These are phyloP conservation scores for Hydrolagus affinis DNA, from an alignment of 2,113 vertebrate species.

Conservation along the genomic window DNA sequence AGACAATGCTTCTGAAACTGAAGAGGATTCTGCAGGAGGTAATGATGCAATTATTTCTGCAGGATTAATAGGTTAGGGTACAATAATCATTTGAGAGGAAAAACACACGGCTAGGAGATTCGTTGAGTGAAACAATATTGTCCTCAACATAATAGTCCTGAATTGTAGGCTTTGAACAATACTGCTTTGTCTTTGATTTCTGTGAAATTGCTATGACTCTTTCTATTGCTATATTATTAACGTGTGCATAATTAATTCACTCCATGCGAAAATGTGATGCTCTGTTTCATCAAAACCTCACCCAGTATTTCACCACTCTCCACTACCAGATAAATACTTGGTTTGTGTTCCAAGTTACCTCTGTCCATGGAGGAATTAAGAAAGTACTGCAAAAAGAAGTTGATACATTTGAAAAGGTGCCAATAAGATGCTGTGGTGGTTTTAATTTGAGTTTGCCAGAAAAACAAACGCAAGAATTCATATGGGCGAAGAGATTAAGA, in stretches of 20 bases:
- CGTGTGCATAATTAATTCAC: not conserved
- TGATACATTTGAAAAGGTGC: too few species aligned
- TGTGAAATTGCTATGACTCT: not conserved
- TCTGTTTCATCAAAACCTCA: not conserved
- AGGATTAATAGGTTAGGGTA: not conserved
- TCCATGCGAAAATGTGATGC: not conserved
- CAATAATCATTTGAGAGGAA: not conserved
- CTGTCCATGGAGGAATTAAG: too few species aligned
- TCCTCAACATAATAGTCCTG: not conserved
- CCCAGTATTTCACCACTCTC: not conserved
- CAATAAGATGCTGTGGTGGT: too few species aligned
- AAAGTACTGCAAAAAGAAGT: too few species aligned
- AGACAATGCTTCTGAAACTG: constrained; percentile 83
- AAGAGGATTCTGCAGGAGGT: constrained; percentile 93
- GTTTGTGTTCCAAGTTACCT: too few species aligned
- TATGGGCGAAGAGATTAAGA: too few species aligned
- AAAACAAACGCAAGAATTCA: too few species aligned
- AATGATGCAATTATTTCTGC: constrained; percentile 40
- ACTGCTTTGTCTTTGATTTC: not conserved
- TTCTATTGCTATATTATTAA: not conserved
- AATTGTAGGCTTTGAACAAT: not conserved
- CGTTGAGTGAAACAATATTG: not conserved
- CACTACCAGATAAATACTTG: not conserved
- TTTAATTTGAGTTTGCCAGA: too few species aligned
- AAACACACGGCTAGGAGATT: not conserved